Conservation (phyloP, 2,113 vertebrate species). For the Cochlearius cochlearius region DNA sequence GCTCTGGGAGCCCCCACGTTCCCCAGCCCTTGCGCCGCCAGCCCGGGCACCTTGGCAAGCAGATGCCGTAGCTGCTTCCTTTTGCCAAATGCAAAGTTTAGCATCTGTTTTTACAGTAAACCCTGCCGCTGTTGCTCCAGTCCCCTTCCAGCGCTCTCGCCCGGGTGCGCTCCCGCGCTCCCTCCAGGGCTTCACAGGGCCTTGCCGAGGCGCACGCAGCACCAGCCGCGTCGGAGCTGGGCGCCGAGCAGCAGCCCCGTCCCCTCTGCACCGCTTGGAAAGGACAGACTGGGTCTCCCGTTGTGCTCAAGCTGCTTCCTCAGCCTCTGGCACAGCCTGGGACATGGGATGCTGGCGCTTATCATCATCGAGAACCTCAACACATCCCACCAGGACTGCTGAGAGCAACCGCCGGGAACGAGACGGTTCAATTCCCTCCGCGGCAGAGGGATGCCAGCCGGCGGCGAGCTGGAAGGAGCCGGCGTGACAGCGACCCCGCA, state of each 20-base stretch:
- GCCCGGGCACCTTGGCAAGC: neutral
- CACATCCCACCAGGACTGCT: neutral
- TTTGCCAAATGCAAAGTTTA: neutral
- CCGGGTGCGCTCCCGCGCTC: neutral
- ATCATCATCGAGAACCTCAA: neutral
- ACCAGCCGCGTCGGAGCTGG: neutral
- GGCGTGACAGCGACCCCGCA: rapidly evolving
- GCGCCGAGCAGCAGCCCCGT: neutral
- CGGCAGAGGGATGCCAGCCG: rapidly evolving
- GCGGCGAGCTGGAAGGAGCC: neutral
- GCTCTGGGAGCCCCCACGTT: neutral
- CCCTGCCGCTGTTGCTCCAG: rapidly evolving
- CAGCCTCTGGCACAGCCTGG: neutral
- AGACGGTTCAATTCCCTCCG: neutral
- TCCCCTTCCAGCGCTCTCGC: neutral
- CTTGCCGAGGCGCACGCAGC: rapidly evolving
- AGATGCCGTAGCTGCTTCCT: neutral
- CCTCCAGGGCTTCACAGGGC: neutral
- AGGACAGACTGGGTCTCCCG: rapidly evolving
- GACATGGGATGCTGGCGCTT: neutral
- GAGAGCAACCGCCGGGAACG: neutral
- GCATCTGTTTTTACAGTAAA: neutral
- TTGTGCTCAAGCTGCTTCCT: neutral
- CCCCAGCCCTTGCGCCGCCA: neutral
- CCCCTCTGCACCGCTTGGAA: neutral